phyloP scores from a whole-genome alignment of 2,113 vertebrate species.

The Amia ocellicauda region DNA sequence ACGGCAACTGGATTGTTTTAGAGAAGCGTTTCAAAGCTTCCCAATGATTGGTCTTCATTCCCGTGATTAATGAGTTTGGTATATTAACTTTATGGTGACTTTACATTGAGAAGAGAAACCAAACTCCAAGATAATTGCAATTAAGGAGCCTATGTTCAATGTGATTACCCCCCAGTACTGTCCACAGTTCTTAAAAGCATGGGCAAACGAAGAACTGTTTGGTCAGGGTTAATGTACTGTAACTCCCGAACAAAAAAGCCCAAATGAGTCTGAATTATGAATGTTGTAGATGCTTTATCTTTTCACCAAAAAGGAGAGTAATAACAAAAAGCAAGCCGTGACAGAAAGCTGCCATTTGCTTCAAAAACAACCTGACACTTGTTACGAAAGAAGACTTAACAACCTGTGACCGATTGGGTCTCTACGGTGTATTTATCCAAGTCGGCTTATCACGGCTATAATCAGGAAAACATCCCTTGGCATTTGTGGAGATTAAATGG shows the following conservation, averaged over 20 bases:
- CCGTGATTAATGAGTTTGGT: no score
- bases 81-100: no score
- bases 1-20: no score
- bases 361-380: conserved; percentile 7
- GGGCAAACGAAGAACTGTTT: no score
- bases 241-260: background rate
- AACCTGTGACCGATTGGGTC: conserved; percentile 23
- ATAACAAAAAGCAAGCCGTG: background rate
- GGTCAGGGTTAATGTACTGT: no score
- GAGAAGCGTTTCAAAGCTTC: no score
- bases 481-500: conserved; percentile 52
- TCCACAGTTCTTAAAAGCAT: no score
- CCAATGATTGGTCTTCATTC: no score
- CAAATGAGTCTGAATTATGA: background rate
- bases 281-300: background rate
- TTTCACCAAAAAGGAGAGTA: background rate
- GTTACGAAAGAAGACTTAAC: conserved; percentile 26
- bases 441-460: conserved; percentile 45
- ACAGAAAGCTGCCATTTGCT: background rate
- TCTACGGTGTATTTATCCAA: conserved; percentile 5
- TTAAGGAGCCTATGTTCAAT: no score
- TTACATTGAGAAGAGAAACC: no score
- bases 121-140: no score
- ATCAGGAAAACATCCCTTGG: conserved; percentile 46
- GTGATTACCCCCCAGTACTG: no score